Conservation (phyloP, 2,888 invertebrate genomes). For the Dendrolimus houi region DNA sequence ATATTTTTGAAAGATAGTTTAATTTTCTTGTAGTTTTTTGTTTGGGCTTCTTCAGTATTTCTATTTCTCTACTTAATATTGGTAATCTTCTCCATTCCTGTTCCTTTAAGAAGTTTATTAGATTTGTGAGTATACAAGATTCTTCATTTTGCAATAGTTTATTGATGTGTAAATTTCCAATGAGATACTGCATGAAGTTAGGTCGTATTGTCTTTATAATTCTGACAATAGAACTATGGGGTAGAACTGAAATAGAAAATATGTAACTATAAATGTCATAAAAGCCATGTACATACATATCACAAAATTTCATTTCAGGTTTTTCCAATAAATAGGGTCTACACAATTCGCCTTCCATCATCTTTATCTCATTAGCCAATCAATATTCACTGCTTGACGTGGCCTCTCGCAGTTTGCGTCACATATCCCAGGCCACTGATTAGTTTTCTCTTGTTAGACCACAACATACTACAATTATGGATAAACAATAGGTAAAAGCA, state of each 20-base stretch:
- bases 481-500: too few relatives aligned
- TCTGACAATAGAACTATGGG: slow-evolving; percentile 36
- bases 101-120: slow-evolving; percentile 36
- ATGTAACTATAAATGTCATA: neutral
- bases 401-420: too few relatives aligned
- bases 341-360: too few relatives aligned
- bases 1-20: slow-evolving; percentile 18
- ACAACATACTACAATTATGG: too few relatives aligned
- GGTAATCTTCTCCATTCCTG: slow-evolving; percentile 32
- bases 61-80: slow-evolving; percentile 17
- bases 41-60: slow-evolving; percentile 22
- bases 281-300: neutral
- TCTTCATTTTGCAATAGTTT: slow-evolving; percentile 31
- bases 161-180: slow-evolving; percentile 37
- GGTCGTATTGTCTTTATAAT: slow-evolving; percentile 53
- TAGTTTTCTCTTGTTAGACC: too few relatives aligned
- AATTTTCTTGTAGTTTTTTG: slow-evolving; percentile 21
- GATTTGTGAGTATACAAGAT: slow-evolving; percentile 33
- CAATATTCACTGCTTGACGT: too few relatives aligned
- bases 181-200: slow-evolving; percentile 42
- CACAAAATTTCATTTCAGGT: neutral
- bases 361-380: neutral
- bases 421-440: too few relatives aligned
- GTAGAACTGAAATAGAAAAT: slow-evolving; percentile 42
- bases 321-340: too few relatives aligned